Evolutionary conservation across 2,797 vertebrate genomes (phyloP), one percentile per base, ranked within the genome.

Genomic region (Enteromius radiatus): DNA sequence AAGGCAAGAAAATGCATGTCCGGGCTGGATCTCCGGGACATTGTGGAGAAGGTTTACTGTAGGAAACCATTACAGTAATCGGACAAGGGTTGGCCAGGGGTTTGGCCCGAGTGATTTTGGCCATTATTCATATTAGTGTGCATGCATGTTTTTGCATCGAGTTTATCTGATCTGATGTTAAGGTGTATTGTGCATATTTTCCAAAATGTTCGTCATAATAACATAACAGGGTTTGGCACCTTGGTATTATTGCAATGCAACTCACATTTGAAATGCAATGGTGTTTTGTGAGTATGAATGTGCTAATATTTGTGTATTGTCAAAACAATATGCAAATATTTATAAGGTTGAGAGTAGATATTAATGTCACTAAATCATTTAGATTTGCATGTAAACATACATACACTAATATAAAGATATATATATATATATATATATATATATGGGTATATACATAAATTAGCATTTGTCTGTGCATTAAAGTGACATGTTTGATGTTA

Each of bases 11-110:
- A 75, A 68, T 69, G 59, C 85, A 23, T 80, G 87, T 82, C 81
- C 64, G 21, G 76, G 77, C 85, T 79, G 56, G 81, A 41, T 85
- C 78, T 36, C 73, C 7, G 2, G 87, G 85, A 70, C 75, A 67
- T 38, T 80, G 47, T 33, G 78, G 84, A 77, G 81, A 74, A 56
- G 23, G 41, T 64, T 70, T 70, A 54, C 49, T 36, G 49, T 76
- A 68, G 31, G 36, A 38, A 73, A 75, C 69, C 47, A 68, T 74
- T 84, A 84, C 8, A 43, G 56, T 77, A 83, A 80, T 83, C 74
- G 69, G 45, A 78, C 19, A 14, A 47, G 76, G 70, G 21, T 41
- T 73, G 79, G 68, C 31, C 41, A 14, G 31, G 69, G 69, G 38
- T 80, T 71, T 81, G 69, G 56, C 69, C 45, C 0, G 68, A 33